A percentile compares a stretch with the other conserved stretches of the same genome.
Conservation (phyloP, 1,140 invertebrate genomes). For the Saccostrea glomerata region DNA sequence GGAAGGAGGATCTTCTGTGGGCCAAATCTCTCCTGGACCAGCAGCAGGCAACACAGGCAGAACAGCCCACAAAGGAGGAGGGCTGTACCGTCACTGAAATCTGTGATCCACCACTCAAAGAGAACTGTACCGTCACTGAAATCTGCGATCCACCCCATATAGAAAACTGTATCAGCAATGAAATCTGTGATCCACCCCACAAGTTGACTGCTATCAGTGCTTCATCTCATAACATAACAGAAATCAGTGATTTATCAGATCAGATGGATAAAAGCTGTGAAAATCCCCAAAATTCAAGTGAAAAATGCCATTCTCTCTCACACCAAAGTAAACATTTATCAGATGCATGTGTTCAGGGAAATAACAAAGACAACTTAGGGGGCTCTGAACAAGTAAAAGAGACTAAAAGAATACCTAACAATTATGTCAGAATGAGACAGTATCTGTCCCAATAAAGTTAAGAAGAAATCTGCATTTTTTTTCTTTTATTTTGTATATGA, state of each 20-base stretch:
- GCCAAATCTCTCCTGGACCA: conserved; percentile 64
- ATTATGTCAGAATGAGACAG: conserved; percentile 26
- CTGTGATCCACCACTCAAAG: conserved; percentile 32
- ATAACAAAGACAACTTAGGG: background rate
- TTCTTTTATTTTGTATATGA: background rate
- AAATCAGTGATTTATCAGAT: background rate
- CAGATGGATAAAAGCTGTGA: background rate
- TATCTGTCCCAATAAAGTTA: background rate
- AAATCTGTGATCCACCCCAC: conserved; percentile 28
- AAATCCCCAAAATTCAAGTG: background rate
- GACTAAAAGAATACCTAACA: background rate
- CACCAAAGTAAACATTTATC: background rate
- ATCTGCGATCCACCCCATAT: conserved; percentile 40
- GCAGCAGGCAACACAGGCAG: conserved; percentile 32
- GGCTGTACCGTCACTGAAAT: background rate
- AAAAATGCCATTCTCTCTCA: background rate
- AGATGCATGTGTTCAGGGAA: background rate
- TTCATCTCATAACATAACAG: background rate
- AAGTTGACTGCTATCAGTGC: background rate
- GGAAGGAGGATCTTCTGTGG: conserved; percentile 78
- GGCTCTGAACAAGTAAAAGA: background rate
- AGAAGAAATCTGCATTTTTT: background rate
- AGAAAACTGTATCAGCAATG: background rate
- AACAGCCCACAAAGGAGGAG: background rate
- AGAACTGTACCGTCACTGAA: conserved; percentile 37